Evolutionary conservation across 2,113 vertebrate genomes (phyloP), one percentile per base, ranked within the genome.

Genomic region (Numenius arquata): DNA sequence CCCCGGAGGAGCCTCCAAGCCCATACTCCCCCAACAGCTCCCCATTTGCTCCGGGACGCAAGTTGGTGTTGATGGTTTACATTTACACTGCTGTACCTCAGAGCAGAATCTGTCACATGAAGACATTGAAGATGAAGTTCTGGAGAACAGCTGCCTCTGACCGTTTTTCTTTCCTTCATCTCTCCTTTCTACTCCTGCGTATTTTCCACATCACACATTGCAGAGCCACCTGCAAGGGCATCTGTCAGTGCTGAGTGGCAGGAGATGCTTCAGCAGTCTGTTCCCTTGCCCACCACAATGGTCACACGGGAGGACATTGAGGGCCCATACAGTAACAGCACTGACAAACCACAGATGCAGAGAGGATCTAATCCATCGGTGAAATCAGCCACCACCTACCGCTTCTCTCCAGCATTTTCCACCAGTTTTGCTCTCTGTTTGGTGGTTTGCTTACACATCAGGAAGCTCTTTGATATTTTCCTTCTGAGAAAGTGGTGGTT

Each of bases 341-440:
- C 23, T 67, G 61, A 8, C 50, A 77, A 34, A 9, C 40, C 13
- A 6, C 32, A 55, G 43, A 25, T 1, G 6, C 38, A 25, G 56
- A 15, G 4, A 30, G 23, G 26, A 52, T 38, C 53, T 30, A 38
- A 86, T n/a, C 58, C 12, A 5, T 8, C 0, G 0, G 22, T 38
- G 53, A 52, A 70, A 84, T 9, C 20, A 55, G 48, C 9, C 34
- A 32, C 29, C 32, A 19, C 38, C 58, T 25, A 7, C 9, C 5
- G 4, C 58, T 72, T 61, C 20, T 43, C 36, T 75, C 47, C 27
- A 40, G 27, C 1, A 1, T 36, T 76, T 65, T 59, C 59, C 55
- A 65, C 22, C 22, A 27, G 12, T 27, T 70, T 71, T 71, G 12
- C 6, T 77, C 82, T 55, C 43, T 27, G 38, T n/a, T 8, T 56